Conservation (phyloP, 2,113 vertebrate genomes). For the Brachionichthys hirsutus region DNA sequence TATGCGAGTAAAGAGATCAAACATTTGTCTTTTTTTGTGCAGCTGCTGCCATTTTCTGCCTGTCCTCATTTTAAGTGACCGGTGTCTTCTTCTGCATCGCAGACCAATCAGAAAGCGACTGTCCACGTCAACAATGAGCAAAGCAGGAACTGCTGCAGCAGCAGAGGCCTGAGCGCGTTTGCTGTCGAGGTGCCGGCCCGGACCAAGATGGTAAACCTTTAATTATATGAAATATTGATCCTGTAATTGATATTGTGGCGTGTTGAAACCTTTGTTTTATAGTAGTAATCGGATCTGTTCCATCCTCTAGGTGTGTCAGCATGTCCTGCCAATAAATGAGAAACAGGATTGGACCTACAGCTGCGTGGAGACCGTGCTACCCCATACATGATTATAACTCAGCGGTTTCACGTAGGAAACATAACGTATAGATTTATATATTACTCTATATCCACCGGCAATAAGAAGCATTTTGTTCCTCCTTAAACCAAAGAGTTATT, state of each 20-base stretch:
- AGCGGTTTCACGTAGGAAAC: not conserved
- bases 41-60: not conserved
- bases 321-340: conserved; percentile 84
- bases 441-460: not conserved
- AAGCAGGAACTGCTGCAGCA: conserved; percentile 88
- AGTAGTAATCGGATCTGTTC: conserved; percentile 17
- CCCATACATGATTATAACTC: conserved; percentile 36
- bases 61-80: not conserved
- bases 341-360: conserved; percentile 86
- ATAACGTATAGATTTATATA: not conserved
- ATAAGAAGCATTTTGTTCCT: not conserved
- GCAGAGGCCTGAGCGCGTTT: conserved; percentile 84
- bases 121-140: conserved; percentile 89
- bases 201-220: conserved; percentile 85
- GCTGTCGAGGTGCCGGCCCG: conserved; percentile 89
- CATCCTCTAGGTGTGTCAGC: conserved; percentile 86
- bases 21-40: not conserved
- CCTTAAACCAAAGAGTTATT: not conserved
- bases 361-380: conserved; percentile 83
- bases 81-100: conserved; percentile 36
- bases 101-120: conserved; percentile 88
- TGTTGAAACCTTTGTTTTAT: not conserved
- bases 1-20: too few relatives aligned
- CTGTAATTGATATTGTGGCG: not conserved
- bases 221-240: not conserved